These are phyloP conservation scores for Lamprologus lemairii DNA, from an alignment of 2,113 vertebrate species.

Conservation along the genomic window DNA sequence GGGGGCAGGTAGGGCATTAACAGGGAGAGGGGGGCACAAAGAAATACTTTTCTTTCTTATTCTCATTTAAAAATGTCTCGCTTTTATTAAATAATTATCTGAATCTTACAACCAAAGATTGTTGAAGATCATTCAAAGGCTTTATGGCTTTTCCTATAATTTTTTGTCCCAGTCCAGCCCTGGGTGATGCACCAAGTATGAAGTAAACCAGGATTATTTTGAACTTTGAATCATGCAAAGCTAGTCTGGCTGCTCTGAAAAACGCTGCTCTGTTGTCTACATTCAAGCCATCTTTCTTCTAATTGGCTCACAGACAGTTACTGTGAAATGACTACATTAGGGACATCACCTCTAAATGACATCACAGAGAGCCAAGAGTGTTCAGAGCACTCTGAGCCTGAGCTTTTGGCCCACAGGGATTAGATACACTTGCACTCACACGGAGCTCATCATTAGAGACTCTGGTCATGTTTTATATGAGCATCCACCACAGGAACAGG, in stretches of 20 bases:
- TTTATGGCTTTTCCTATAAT: background rate
- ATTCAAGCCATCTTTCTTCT: background rate
- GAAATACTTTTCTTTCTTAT: background rate
- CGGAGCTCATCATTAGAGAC: background rate
- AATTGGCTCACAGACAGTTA: background rate
- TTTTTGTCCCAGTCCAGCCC: background rate
- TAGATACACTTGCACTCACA: background rate
- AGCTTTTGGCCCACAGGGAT: background rate
- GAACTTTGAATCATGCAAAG: background rate
- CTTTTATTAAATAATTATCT: background rate
- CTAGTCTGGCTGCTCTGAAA: background rate
- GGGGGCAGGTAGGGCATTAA: rapidly evolving
- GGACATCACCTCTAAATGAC: background rate
- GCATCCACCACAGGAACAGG: background rate
- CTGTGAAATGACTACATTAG: background rate
- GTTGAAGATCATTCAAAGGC: background rate
- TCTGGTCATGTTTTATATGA: background rate
- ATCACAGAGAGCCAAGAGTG: background rate
- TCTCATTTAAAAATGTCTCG: background rate
- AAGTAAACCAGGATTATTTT: background rate
- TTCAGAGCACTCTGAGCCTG: background rate
- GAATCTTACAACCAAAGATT: background rate
- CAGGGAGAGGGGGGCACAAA: rapidly evolving
- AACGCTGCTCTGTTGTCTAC: background rate
- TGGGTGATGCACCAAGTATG: background rate